These are phyloP conservation scores for Drosophila kurseongensis DNA, from an alignment of 1,140 invertebrate species.

Conservation along the genomic window DNA sequence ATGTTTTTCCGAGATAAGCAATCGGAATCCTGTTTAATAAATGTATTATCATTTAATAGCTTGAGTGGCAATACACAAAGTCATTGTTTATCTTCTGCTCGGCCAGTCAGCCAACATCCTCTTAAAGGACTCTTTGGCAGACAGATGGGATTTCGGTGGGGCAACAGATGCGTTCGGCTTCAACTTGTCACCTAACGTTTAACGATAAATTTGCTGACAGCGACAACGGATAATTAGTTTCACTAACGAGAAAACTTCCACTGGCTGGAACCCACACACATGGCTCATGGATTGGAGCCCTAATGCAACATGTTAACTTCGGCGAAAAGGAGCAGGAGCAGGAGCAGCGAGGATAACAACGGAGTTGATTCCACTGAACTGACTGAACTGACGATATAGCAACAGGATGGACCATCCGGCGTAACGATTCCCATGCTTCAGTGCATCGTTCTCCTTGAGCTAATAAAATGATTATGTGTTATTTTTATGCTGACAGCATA, in stretches of 20 bases:
- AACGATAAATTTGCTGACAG: constrained; percentile 82
- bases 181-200: constrained; percentile 77
- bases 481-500: constrained; percentile 67
- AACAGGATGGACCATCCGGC: constrained; percentile 71
- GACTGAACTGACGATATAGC: constrained; percentile 36
- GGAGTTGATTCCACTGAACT: constrained; percentile 8
- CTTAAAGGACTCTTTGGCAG: constrained; percentile 27
- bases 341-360: constrained; percentile 37
- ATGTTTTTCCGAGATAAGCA: neutral
- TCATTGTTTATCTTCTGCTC: constrained; percentile 45
- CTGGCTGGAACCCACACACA: constrained; percentile 46
- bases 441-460: constrained; percentile 63
- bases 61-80: constrained; percentile 10
- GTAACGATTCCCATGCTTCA: constrained; percentile 62
- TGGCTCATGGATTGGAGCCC: constrained; percentile 59
- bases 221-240: constrained; percentile 83
- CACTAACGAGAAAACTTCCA: constrained; percentile 82
- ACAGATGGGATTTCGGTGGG: constrained; percentile 14
- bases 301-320: constrained; percentile 78
- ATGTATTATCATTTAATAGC: constrained; percentile 18
- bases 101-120: constrained; percentile 27
- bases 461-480: constrained; percentile 83
- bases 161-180: constrained; percentile 52
- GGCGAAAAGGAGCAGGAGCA: constrained; percentile 27
- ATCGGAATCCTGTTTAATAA: neutral